Conservation (phyloP, 2,113 vertebrate species). For the Malurus cyaneus region DNA sequence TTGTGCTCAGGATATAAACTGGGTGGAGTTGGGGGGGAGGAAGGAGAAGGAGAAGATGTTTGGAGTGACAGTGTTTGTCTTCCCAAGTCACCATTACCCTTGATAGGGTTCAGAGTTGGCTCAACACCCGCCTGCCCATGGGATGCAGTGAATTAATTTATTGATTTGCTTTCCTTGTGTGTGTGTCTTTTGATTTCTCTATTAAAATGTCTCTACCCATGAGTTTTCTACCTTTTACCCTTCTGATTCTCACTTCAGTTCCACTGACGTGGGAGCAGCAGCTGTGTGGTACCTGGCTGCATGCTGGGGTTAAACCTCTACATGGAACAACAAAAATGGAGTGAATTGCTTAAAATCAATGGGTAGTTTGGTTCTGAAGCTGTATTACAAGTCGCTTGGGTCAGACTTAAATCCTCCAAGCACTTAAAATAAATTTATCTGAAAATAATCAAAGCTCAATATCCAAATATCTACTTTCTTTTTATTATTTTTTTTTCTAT, state of each 20-base stretch:
- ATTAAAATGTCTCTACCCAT: background rate
- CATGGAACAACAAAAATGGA: background rate
- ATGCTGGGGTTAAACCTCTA: background rate
- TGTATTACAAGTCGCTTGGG: background rate
- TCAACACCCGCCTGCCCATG: background rate
- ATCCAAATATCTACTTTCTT: background rate
- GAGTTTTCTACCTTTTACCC: background rate
- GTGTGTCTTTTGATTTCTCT: background rate
- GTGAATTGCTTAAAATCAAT: background rate
- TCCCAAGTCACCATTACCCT: rapidly evolving
- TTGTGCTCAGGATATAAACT: background rate
- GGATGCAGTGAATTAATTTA: background rate
- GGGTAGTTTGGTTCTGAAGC: background rate
- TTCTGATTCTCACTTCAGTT: background rate
- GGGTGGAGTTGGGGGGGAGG: background rate
- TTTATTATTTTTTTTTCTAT: background rate
- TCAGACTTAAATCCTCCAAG: background rate
- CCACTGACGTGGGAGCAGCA: background rate
- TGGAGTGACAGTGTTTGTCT: background rate
- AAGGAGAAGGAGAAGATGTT: too few species aligned
- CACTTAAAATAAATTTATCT: background rate
- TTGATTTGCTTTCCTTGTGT: background rate
- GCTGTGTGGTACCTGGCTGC: background rate
- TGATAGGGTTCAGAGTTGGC: background rate
- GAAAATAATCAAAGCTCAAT: background rate